phyloP scores from a whole-genome alignment of 1,140 invertebrate species.

The Drosophila elegans region DNA sequence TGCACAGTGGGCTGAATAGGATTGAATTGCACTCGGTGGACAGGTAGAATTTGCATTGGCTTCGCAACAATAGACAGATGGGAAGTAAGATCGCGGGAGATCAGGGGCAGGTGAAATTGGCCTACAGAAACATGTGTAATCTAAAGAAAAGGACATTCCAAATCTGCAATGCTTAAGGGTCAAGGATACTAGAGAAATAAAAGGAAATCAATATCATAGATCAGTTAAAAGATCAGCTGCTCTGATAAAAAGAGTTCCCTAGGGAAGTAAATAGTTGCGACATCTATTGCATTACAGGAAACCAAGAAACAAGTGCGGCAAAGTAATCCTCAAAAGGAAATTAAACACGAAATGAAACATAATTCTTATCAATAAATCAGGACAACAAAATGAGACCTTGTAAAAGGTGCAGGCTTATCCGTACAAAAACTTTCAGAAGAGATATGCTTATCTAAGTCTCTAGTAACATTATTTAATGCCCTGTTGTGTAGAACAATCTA shows the following conservation, averaged over 20 bases:
- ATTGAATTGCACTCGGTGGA: constrained; percentile 8
- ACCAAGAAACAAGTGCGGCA: constrained; percentile 1
- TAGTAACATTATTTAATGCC: too few species aligned
- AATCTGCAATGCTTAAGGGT: constrained; percentile 14
- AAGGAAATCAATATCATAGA: constrained; percentile 10
- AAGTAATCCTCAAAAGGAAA: constrained; percentile 1
- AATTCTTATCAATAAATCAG: too few species aligned
- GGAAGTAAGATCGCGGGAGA: constrained; percentile 69
- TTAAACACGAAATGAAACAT: background rate
- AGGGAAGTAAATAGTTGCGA: constrained; percentile 1
- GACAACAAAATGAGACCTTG: too few species aligned
- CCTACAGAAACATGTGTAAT: constrained; percentile 32
- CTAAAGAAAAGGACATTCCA: background rate
- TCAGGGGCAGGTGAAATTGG: constrained; percentile 59
- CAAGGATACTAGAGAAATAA: constrained; percentile 4
- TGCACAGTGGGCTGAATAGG: constrained; percentile 65
- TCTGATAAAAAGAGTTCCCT: constrained; percentile 36
- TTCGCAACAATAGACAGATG: constrained; percentile 36
- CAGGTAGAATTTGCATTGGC: constrained; percentile 43
- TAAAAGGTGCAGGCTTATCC: too few species aligned
- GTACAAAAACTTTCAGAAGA: too few species aligned
- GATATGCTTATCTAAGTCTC: too few species aligned
- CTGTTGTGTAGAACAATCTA: too few species aligned
- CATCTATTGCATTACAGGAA: background rate
- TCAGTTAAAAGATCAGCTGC: background rate